Evolutionary conservation across 2,888 invertebrate species (phyloP).

Genomic region (Cyrtodaria siliqua): DNA sequence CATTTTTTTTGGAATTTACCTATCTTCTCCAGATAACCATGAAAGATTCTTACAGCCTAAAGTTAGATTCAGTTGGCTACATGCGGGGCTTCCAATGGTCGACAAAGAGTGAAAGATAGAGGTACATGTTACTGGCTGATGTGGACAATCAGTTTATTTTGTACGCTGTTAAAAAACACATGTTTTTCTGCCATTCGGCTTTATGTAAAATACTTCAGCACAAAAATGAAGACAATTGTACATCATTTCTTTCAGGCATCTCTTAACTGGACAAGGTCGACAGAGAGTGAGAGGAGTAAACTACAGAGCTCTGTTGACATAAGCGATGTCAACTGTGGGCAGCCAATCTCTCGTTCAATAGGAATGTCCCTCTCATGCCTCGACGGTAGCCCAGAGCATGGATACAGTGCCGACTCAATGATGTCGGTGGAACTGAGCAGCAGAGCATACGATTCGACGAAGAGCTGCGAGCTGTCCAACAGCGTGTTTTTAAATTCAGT

Average conservation of each 20-base stretch:
- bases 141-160: no score
- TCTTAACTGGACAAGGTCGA: constrained; percentile 69
- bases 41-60: no score
- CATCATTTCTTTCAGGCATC: constrained; percentile 72
- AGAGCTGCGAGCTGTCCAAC: neutral
- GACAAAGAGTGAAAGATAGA: no score
- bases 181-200: no score
- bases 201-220: no score
- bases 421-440: constrained; percentile 4
- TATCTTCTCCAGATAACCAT: no score
- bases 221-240: no score
- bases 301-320: constrained; percentile 10
- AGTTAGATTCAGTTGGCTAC: no score
- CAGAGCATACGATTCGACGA: neutral
- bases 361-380: constrained; percentile 20
- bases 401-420: constrained; percentile 5
- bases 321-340: constrained; percentile 24
- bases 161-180: no score
- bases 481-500: neutral
- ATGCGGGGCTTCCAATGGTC: no score
- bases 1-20: no score
- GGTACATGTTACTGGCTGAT: no score
- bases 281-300: constrained; percentile 43
- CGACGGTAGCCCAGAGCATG: constrained; percentile 1
- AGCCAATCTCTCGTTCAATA: constrained; percentile 2